phyloP scores from a whole-genome alignment of 1,140 invertebrate species.

The Aphis craccivora region DNA sequence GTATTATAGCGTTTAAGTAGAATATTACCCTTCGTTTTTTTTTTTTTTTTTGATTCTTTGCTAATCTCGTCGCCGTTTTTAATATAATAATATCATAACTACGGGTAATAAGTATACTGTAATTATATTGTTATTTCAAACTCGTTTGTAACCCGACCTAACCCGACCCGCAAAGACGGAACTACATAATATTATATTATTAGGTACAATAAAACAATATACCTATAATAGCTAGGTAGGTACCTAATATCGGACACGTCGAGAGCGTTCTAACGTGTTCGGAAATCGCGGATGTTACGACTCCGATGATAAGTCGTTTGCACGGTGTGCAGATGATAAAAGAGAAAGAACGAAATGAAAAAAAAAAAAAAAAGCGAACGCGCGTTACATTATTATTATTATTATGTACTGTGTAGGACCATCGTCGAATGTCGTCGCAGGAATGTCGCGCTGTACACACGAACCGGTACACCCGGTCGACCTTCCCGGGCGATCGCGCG shows the following conservation, averaged over 20 bases:
- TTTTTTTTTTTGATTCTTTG: not conserved
- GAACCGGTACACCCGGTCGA: slow-evolving; percentile 38
- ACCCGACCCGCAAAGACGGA: too few species aligned
- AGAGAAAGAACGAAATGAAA: not conserved
- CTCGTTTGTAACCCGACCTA: not conserved
- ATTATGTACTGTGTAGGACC: slow-evolving; percentile 1
- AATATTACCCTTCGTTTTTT: too few species aligned
- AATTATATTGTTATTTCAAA: not conserved
- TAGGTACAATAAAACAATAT: too few species aligned
- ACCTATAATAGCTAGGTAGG: too few species aligned
- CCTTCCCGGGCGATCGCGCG: not conserved
- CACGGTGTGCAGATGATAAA: not conserved
- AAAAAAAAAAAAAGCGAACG: not conserved
- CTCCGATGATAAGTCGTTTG: not conserved
- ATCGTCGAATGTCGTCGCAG: not conserved
- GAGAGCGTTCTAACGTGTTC: not conserved
- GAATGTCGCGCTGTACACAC: not conserved
- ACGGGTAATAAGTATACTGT: not conserved
- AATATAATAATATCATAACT: not conserved
- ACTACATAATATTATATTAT: too few species aligned
- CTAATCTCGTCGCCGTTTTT: not conserved
- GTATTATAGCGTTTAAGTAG: too few species aligned
- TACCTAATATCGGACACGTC: too few species aligned
- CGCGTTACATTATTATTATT: not conserved
- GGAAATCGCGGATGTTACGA: not conserved